Evolutionary conservation across 2,888 invertebrate species (phyloP).

Genomic region (Brachypterus glaber): DNA sequence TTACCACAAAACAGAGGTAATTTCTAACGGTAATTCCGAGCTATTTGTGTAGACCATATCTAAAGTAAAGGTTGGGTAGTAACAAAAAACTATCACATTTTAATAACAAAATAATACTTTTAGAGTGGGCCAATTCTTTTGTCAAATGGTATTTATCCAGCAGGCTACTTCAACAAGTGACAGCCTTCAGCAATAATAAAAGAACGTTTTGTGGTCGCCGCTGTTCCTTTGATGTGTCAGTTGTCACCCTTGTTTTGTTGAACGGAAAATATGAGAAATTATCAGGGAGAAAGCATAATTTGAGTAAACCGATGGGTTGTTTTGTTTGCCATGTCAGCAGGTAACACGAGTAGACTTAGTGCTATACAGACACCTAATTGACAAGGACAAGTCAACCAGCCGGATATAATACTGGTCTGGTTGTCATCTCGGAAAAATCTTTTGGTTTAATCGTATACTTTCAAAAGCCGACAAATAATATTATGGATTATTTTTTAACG

Average conservation of each 20-base stretch:
- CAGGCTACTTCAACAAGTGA: constrained; percentile 16
- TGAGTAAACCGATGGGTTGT: constrained; percentile 32
- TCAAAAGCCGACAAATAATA: too few relatives aligned
- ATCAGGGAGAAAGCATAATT: constrained; percentile 30
- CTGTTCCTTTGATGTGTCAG: constrained; percentile 18
- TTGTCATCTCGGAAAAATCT: constrained; percentile 33
- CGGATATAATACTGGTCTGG: constrained; percentile 38
- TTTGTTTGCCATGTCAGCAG: constrained; percentile 37
- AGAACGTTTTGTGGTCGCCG: background rate
- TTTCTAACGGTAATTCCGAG: too few relatives aligned
- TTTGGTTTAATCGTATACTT: too few relatives aligned
- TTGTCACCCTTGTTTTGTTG: constrained; percentile 22
- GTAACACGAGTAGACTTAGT: constrained; percentile 37
- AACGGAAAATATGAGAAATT: constrained; percentile 30
- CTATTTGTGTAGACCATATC: too few relatives aligned
- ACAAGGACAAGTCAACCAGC: constrained; percentile 42
- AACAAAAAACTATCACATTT: too few relatives aligned
- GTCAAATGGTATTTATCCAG: too few relatives aligned
- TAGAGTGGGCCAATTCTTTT: too few relatives aligned
- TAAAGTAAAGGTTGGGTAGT: too few relatives aligned
- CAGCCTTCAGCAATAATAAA: too few relatives aligned
- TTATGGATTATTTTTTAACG: too few relatives aligned
- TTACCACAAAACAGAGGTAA: too few relatives aligned
- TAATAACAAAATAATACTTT: too few relatives aligned
- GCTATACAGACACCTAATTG: constrained; percentile 37